Evolutionary conservation across 2,888 invertebrate genomes (phyloP).

Genomic region (Ornithoptera alexandrae): DNA sequence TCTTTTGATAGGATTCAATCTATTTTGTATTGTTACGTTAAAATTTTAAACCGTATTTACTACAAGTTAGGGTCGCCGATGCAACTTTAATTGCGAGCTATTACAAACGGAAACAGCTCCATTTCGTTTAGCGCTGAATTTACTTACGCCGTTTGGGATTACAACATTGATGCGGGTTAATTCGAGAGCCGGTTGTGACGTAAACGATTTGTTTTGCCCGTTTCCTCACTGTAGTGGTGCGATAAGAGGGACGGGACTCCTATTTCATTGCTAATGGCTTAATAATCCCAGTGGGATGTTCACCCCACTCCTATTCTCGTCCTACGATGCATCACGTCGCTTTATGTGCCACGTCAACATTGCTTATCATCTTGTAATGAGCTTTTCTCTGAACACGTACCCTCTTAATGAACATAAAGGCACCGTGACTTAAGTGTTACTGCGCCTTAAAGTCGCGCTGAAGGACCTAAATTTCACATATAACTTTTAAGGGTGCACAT

Average conservation of each 20-base stretch:
- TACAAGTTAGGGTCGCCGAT: neutral
- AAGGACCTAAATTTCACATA: too few relatives aligned
- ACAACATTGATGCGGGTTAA: constrained; percentile 32
- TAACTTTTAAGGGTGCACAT: too few relatives aligned
- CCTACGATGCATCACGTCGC: constrained; percentile 11
- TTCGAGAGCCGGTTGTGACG: constrained; percentile 35
- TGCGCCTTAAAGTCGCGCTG: too few relatives aligned
- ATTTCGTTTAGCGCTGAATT: constrained; percentile 5
- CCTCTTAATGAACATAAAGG: neutral
- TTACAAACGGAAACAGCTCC: constrained; percentile 11
- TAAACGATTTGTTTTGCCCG: constrained; percentile 63
- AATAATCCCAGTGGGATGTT: constrained; percentile 56
- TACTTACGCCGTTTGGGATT: constrained; percentile 19
- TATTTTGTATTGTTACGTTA: too few relatives aligned
- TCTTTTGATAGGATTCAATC: too few relatives aligned
- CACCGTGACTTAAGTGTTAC: neutral
- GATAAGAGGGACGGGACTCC: constrained; percentile 53
- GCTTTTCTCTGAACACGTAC: neutral
- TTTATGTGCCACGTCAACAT: constrained; percentile 18
- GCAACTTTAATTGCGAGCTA: constrained; percentile 6
- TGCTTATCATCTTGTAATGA: constrained; percentile 12
- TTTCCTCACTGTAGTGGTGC: constrained; percentile 49
- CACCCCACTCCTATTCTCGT: constrained; percentile 27
- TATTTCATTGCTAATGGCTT: constrained; percentile 69
- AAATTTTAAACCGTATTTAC: neutral